Base-by-base conservation (phyloP, 2,113 vertebrate species). In the Sinocyclocheilus maitianheensis region DNA sequence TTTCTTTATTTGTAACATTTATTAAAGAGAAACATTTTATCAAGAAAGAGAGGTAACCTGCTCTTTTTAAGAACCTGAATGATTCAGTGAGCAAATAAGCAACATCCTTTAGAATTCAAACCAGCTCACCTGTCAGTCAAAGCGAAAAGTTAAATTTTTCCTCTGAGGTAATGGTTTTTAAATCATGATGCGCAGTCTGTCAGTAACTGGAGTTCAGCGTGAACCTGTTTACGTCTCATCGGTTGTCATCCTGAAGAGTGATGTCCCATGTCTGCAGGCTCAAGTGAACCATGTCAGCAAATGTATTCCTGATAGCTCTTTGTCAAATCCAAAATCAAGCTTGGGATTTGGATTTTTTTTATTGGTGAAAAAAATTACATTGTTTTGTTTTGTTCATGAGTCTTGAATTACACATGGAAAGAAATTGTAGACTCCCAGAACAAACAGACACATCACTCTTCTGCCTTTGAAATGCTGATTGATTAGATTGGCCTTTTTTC, bases 391-490 rank as follows among this genome's bases (percentile, higher is more conserved):
- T 24, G 20, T 75, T 75, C 5, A 13, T 2, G 11, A 75, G 40
- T 46, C 20, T 74, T n/a, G 40, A 72, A 72, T 43, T 43, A 72
- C 69, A 40, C 11, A 26, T 26, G 63, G 63, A 67, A 67, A 22
- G 65, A 67, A 3, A 60, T 22, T 60, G 58, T 30, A 58, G 53
- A n/a, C 77, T 40, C 22, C 20, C 26, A 60, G 12, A 71, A n/a
- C 14, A 22, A 75, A n/a, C 72, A 75, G 16, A 48, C 34, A 46
- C 62, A 58, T 62, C 77, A 80, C 5, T 34, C 62, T 37, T 20
- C 58, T 26, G 20, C 63, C 63, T 65, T 58, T 20, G 74, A 87
- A 72, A 30, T 48, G 48, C n/a, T 78, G 65, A 51, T 40, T 2
- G 37, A 40, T 40, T n/a, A 2, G 9, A 82, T 7, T 14, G 80